A percentile compares a stretch with the other conserved stretches of the same genome.
These are phyloP conservation scores for Doris montereyensis DNA, from an alignment of 2,888 invertebrate genomes.

Conservation along the genomic window DNA sequence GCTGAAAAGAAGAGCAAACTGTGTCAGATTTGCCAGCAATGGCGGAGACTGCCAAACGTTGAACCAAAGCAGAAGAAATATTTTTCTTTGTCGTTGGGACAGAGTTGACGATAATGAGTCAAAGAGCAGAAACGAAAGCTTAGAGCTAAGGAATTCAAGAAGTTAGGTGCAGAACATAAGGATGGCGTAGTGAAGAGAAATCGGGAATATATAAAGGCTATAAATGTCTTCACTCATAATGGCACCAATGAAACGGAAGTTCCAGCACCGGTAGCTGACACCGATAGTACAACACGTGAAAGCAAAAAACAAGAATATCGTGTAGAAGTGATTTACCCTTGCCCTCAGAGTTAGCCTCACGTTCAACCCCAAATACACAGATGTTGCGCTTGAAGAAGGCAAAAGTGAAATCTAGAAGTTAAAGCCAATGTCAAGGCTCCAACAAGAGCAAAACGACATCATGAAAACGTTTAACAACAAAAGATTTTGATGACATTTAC, in stretches of 20 bases:
- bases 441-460: neutral
- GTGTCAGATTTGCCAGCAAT: constrained; percentile 43
- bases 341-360: constrained; percentile 42
- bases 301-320: constrained; percentile 24
- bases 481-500: neutral
- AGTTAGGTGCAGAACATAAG: neutral
- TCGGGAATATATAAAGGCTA: neutral
- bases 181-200: neutral
- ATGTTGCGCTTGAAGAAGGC: neutral
- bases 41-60: constrained; percentile 22
- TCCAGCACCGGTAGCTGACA: too few species aligned
- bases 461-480: neutral
- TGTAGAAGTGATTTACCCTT: constrained; percentile 44
- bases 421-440: neutral
- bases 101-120: neutral
- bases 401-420: constrained; percentile 12
- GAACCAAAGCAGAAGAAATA: constrained; percentile 17
- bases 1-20: constrained; percentile 44
- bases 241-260: neutral
- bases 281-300: too few species aligned
- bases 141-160: neutral
- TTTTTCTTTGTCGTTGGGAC: constrained; percentile 31
- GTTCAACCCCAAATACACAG: constrained; percentile 46
- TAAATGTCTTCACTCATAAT: neutral
- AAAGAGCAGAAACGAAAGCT: constrained; percentile 4